Evolutionary conservation across 2,113 vertebrate genomes (phyloP).

Genomic region (Chaetorhynchus papuensis): DNA sequence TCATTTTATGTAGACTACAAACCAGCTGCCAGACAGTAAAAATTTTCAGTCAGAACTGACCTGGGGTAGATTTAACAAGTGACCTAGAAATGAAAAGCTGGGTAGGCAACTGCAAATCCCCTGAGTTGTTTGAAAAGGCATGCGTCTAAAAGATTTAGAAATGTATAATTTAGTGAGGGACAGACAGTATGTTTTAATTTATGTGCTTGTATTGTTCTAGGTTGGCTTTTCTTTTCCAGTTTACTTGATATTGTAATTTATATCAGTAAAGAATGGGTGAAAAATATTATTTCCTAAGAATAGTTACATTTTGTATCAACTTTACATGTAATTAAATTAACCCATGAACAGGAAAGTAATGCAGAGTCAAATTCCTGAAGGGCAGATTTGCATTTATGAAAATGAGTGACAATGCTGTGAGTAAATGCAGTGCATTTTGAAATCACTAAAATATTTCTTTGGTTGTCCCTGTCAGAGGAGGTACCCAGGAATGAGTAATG

Average conservation of each 20-base stretch:
- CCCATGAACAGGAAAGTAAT: background rate
- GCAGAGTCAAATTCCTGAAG: background rate
- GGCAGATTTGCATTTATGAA: slow-evolving; percentile 11
- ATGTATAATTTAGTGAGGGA: slow-evolving; percentile 61
- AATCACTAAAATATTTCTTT: background rate
- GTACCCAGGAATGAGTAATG: background rate
- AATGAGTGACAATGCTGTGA: background rate
- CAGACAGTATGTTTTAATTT: slow-evolving; percentile 50
- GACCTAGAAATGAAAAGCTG: slow-evolving; percentile 58
- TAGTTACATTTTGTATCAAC: background rate
- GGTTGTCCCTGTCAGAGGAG: background rate
- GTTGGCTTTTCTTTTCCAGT: background rate
- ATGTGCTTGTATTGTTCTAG: slow-evolving; percentile 15
- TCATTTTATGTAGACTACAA: slow-evolving; percentile 46
- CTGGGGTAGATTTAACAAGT: slow-evolving; percentile 57
- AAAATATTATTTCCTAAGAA: background rate
- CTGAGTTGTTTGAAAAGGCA: slow-evolving; percentile 35
- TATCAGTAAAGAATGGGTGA: background rate
- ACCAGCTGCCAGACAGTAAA: slow-evolving; percentile 55
- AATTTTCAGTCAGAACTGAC: slow-evolving; percentile 47
- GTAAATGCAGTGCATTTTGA: background rate
- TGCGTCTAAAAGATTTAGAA: slow-evolving; percentile 26
- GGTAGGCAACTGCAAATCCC: slow-evolving; percentile 49
- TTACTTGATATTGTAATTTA: background rate
- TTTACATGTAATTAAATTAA: background rate